phyloP scores from a whole-genome alignment of 2,797 vertebrate genomes.

The Chelmon rostratus region DNA sequence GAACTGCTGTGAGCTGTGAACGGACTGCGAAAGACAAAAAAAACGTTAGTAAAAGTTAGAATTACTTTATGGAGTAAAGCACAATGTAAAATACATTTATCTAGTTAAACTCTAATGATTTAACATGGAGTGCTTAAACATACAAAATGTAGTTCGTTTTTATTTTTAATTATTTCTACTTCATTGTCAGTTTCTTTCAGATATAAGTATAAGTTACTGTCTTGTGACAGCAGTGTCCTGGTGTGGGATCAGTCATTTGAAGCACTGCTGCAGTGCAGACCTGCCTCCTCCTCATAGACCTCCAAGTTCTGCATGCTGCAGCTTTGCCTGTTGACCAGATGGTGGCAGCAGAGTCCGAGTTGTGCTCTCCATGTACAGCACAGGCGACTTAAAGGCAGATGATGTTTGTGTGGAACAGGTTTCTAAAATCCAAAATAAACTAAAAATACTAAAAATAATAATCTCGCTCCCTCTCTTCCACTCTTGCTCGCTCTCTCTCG shows the following conservation, averaged over 20 bases:
- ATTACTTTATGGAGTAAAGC: no score
- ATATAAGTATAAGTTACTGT: not conserved
- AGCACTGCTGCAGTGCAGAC: not conserved
- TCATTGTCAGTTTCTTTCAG: not conserved
- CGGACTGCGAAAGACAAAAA: not conserved
- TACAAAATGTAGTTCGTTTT: no score
- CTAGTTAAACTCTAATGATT: no score
- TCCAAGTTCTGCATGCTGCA: constrained; percentile 35
- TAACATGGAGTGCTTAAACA: no score
- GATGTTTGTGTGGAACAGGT: no score
- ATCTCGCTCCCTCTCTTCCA: no score
- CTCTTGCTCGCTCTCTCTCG: no score
- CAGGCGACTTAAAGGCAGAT: not conserved
- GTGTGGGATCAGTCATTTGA: not conserved
- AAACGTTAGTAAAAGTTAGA: no score
- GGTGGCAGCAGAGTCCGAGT: constrained; percentile 65
- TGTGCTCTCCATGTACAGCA: rapidly evolving
- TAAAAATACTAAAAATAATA: no score
- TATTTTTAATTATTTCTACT: not conserved
- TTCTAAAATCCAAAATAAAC: no score
- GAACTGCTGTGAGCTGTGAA: not conserved
- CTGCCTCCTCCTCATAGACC: not conserved
- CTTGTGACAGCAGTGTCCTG: not conserved
- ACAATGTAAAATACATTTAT: no score
- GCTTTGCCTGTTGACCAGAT: constrained; percentile 51